Base-by-base conservation (phyloP, 2,797 vertebrate genomes). In the Aplochiton taeniatus region DNA sequence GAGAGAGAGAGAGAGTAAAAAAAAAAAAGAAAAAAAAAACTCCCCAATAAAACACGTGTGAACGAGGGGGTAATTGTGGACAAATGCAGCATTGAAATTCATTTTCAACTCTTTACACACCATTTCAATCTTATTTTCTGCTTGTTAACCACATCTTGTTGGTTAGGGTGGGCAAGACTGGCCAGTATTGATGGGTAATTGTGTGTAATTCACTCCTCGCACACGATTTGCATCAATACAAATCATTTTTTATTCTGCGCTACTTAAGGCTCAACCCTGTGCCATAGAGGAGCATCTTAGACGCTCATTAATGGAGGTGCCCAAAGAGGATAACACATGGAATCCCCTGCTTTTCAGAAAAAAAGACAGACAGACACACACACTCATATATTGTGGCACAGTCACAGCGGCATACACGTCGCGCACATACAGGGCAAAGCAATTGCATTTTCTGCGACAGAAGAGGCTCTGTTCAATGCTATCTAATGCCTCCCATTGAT, bases 41-140 rank as follows among this genome's bases (percentile, higher is more conserved):
- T 82, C 94, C 93, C 94, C 94, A 96, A 96, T 96, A 95, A 96
- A 98, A 96, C 87, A 87, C 91, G 95, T 98, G 95, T 96, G 95
- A 97, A 96, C 93, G 94, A 94, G 93, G 93, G 94, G 94, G 95
- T 97, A 97, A 99, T 99, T 98, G 95, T 94, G 95, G 95, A 98
- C 96, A 98, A 98, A 98, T 94, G 95, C 92, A 85, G 95, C 95
- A 98, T 96, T 98, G 95, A 98, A 98, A 98, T 98, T 97, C 95
- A 97, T 98, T 97, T 96, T 96, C 95, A 95, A 95, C 95, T 96
- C 95, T 95, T 98, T 96, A 96, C 94, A 94, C 95, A 97, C 95
- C 95, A 98, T 98, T 98, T 97, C 96, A 98, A 98, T 98, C 97
- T 96, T 98, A 97, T 98, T 99, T 99, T 98, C 95, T 99, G 96